These are phyloP conservation scores for Neodiprion fabricii DNA, from an alignment of 1,140 invertebrate genomes.

Conservation along the genomic window DNA sequence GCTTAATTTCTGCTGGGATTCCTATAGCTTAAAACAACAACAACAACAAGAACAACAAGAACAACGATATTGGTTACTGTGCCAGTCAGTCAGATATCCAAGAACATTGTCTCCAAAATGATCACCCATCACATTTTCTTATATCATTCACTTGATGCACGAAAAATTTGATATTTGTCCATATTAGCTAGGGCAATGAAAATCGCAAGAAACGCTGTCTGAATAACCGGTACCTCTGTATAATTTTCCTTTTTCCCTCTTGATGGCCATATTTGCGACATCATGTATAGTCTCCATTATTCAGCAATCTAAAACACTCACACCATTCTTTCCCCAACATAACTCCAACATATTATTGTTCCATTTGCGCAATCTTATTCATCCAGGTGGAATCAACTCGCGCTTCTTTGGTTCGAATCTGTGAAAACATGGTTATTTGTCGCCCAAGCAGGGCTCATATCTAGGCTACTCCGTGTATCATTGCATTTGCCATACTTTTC, in stretches of 20 bases:
- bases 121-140: no score
- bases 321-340: slow-evolving; percentile 13
- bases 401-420: slow-evolving; percentile 26
- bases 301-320: slow-evolving; percentile 9
- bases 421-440: slow-evolving; percentile 36
- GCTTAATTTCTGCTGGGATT: not conserved
- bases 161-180: no score
- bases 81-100: not conserved
- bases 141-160: no score
- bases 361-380: slow-evolving; percentile 1
- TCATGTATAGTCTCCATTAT: not conserved
- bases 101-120: no score
- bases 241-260: not conserved
- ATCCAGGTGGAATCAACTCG: slow-evolving; percentile 2
- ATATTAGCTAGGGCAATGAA: not conserved
- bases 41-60: not conserved
- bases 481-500: slow-evolving; percentile 5
- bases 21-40: slow-evolving; percentile 7
- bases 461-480: slow-evolving; percentile 15
- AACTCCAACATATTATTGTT: slow-evolving; percentile 11
- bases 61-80: not conserved
- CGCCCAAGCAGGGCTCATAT: not conserved
- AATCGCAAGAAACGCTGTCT: not conserved
- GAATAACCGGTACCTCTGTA: not conserved
- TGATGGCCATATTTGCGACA: not conserved